Percentiles rank a stretch among this genome's conserved stretches.
phyloP scores from a whole-genome alignment of 2,888 invertebrate species.

The Gryllus longicercus region DNA sequence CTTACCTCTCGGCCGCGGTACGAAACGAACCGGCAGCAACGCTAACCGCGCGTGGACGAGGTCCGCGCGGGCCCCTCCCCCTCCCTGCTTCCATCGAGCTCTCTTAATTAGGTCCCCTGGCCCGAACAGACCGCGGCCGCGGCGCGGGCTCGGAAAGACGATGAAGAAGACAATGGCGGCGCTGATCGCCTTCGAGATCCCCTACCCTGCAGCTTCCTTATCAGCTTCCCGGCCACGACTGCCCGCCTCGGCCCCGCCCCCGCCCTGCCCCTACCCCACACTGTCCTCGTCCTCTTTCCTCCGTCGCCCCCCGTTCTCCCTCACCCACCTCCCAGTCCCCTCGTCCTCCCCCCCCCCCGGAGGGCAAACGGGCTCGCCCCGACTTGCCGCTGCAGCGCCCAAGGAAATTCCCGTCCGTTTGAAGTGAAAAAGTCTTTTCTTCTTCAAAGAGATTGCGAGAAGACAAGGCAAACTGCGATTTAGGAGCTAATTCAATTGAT shows the following conservation, averaged over 20 bases:
- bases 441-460: background rate
- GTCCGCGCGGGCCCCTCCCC: too few species aligned
- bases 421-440: constrained; percentile 17
- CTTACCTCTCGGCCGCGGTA: too few species aligned
- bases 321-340: background rate
- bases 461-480: constrained; percentile 1
- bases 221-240: background rate
- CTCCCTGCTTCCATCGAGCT: background rate
- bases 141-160: background rate
- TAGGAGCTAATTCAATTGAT: constrained; percentile 17
- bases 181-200: background rate
- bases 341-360: background rate
- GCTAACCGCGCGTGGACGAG: too few species aligned
- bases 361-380: background rate
- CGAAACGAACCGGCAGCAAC: too few species aligned
- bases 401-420: background rate
- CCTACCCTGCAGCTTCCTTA: background rate
- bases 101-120: background rate
- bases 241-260: background rate
- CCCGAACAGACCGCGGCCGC: background rate
- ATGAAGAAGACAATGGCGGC: background rate
- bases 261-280: background rate
- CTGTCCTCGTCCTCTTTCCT: background rate
- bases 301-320: background rate
- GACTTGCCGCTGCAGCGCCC: background rate